phyloP scores from a whole-genome alignment of 2,888 invertebrate species.

The Plusia festucae region DNA sequence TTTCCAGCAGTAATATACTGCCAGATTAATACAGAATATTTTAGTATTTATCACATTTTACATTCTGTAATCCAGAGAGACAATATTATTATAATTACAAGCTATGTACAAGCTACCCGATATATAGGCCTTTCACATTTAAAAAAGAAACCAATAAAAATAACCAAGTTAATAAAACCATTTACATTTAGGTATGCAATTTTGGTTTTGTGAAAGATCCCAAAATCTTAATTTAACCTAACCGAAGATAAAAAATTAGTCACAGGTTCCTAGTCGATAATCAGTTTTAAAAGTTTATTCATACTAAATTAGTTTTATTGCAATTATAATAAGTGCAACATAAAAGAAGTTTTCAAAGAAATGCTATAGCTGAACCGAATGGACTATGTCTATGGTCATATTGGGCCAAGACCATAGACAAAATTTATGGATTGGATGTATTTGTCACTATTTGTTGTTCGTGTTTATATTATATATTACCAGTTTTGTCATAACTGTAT shows the following conservation, averaged over 20 bases:
- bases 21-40: conserved; percentile 33
- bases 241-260: conserved; percentile 29
- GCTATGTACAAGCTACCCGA: conserved; percentile 72
- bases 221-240: conserved; percentile 30
- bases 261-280: conserved; percentile 26
- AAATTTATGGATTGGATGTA: too few relatives aligned
- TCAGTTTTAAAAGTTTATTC: not conserved
- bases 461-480: conserved; percentile 7
- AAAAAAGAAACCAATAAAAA: not conserved
- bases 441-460: conserved; percentile 6
- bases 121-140: conserved; percentile 45
- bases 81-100: conserved; percentile 32
- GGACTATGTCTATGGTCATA: too few relatives aligned
- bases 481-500: conserved; percentile 19
- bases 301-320: not conserved
- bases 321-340: not conserved
- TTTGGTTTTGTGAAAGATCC: conserved; percentile 28
- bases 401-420: not conserved
- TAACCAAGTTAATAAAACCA: conserved; percentile 12
- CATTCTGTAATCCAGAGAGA: conserved; percentile 43
- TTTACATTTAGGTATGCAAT: conserved; percentile 9
- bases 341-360: too few relatives aligned
- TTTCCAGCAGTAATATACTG: conserved; percentile 69
- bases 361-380: too few relatives aligned
- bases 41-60: conserved; percentile 45